A percentile compares a stretch with the other conserved stretches of the same genome.
Conservation (phyloP, 2,113 vertebrate genomes). For the Hemicordylus capensis region DNA sequence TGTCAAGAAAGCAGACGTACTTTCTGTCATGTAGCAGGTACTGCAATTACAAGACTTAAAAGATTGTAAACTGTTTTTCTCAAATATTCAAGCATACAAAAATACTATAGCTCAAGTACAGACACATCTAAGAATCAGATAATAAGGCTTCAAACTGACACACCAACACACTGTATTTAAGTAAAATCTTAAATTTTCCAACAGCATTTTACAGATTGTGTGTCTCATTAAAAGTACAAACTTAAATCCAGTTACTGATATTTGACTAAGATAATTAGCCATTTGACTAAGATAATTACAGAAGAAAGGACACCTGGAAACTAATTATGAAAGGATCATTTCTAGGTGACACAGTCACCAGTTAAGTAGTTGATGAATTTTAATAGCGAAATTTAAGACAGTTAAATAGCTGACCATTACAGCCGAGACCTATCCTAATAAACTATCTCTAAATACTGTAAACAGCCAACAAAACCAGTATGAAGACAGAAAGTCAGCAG, state of each 20-base stretch:
- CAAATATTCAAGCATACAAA: background rate
- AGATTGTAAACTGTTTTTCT: background rate
- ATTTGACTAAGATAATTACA: background rate
- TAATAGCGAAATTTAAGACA: too few relatives aligned
- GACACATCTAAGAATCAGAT: background rate
- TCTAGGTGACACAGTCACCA: background rate
- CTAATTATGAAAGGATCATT: background rate
- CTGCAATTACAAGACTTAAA: background rate
- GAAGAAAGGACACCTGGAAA: background rate
- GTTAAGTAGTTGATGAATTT: too few relatives aligned
- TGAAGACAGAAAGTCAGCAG: too few relatives aligned
- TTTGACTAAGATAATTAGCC: background rate
- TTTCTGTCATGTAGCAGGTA: rapidly evolving
- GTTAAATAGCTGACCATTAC: too few relatives aligned
- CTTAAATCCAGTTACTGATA: background rate
- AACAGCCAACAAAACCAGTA: too few relatives aligned
- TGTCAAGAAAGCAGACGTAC: background rate
- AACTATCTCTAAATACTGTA: too few relatives aligned
- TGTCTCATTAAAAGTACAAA: background rate
- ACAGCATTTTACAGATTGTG: background rate
- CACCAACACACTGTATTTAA: background rate
- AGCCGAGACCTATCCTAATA: too few relatives aligned
- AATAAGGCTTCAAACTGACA: rapidly evolving
- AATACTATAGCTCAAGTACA: background rate
- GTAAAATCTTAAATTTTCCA: conserved; percentile 9